A percentile compares a stretch with the other conserved stretches of the same genome.
Evolutionary conservation across 2,113 vertebrate species (phyloP).

Genomic region (Perca fluviatilis): DNA sequence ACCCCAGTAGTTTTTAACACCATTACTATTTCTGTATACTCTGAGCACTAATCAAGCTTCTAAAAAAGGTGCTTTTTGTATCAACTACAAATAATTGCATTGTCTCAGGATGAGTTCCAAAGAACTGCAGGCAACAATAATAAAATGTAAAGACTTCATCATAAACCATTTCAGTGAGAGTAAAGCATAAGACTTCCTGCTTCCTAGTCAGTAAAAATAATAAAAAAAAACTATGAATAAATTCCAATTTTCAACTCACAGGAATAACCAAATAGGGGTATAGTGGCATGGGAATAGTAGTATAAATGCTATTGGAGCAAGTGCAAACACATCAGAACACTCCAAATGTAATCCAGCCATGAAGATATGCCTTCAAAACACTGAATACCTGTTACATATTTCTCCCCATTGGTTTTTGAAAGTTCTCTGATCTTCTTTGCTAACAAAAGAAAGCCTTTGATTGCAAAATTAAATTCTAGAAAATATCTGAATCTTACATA

Average conservation of each 20-base stretch:
- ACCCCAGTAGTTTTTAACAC: constrained; percentile 44
- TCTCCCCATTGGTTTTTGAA: constrained; percentile 80
- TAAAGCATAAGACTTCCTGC: constrained; percentile 40
- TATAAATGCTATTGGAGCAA: constrained; percentile 84
- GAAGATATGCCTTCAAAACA: constrained; percentile 84
- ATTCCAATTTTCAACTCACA: constrained; percentile 51
- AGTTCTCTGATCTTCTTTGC: constrained; percentile 76
- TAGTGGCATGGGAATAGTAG: constrained; percentile 62
- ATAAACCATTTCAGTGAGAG: constrained; percentile 44
- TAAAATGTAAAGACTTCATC: constrained; percentile 73
- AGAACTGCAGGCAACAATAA: constrained; percentile 79
- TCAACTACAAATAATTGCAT: constrained; percentile 89
- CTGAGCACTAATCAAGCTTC: constrained; percentile 60
- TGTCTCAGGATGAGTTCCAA: constrained; percentile 78
- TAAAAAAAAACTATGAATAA: constrained; percentile 18
- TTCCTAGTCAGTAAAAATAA: constrained; percentile 54
- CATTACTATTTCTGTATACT: constrained; percentile 58
- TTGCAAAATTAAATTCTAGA: constrained; percentile 87
- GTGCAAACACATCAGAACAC: constrained; percentile 71
- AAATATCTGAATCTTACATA: constrained; percentile 89
- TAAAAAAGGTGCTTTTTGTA: constrained; percentile 78
- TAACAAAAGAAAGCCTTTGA: constrained; percentile 85
- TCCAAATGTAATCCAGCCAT: constrained; percentile 76
- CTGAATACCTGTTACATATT: constrained; percentile 81
- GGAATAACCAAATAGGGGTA: constrained; percentile 53